These are phyloP conservation scores for Drosophila formosana DNA, from an alignment of 2,888 invertebrate species.

Conservation along the genomic window DNA sequence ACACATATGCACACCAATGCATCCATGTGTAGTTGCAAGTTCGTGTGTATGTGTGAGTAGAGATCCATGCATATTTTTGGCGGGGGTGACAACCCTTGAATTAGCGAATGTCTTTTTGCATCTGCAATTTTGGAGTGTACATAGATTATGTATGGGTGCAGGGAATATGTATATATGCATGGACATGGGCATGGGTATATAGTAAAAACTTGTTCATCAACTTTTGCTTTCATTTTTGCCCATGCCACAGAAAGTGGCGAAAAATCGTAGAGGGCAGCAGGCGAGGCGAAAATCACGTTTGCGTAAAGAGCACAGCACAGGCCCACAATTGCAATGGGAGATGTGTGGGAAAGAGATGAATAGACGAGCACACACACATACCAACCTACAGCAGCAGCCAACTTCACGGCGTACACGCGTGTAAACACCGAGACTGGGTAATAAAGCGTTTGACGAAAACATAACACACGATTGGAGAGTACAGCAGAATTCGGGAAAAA, in stretches of 20 bases:
- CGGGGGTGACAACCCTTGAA: conserved; percentile 58
- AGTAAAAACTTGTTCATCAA: conserved; percentile 79
- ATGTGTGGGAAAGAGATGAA: conserved; percentile 52
- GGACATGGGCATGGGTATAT: background rate
- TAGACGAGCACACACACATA: conserved; percentile 32
- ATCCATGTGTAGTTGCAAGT: conserved; percentile 20
- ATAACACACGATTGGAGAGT: conserved; percentile 57
- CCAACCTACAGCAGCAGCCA: conserved; percentile 52
- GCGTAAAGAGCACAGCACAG: conserved; percentile 55
- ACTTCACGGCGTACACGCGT: conserved; percentile 67
- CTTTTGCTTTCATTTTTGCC: conserved; percentile 83
- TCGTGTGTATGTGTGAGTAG: conserved; percentile 13
- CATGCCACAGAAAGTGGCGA: conserved; percentile 59
- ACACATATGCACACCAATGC: conserved; percentile 4
- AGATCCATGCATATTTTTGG: conserved; percentile 31
- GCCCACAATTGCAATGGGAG: conserved; percentile 6
- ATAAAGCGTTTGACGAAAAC: conserved; percentile 76
- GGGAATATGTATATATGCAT: conserved; percentile 36
- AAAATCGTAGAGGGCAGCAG: conserved; percentile 63
- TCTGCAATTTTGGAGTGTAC: conserved; percentile 11
- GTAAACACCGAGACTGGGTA: conserved; percentile 48
- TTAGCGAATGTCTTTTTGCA: conserved; percentile 44
- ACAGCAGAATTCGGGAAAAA: conserved; percentile 42
- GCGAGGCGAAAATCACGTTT: conserved; percentile 72
- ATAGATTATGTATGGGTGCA: conserved; percentile 26